phyloP scores from a whole-genome alignment of 2,888 invertebrate genomes.

The Drosophila helvetica region DNA sequence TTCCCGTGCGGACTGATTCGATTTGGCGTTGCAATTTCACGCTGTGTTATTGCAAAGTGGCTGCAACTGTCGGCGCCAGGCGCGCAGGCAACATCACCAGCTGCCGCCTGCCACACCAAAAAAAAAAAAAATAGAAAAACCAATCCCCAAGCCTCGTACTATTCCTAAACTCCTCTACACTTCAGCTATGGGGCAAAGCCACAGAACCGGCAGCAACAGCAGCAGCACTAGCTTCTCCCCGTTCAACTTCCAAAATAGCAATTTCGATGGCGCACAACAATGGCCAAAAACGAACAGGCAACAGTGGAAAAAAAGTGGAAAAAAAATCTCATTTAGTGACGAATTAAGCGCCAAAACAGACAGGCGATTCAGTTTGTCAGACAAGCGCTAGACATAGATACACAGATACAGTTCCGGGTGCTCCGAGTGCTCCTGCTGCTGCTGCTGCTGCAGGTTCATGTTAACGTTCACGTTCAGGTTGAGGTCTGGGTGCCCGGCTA shows the following conservation, averaged over 20 bases:
- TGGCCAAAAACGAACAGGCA: slow-evolving; percentile 40
- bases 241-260: slow-evolving; percentile 57
- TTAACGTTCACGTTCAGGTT: neutral
- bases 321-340: slow-evolving; percentile 82
- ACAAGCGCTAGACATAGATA: slow-evolving; percentile 48
- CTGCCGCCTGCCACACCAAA: neutral
- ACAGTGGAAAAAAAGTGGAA: slow-evolving; percentile 25
- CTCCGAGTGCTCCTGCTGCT: neutral
- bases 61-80: slow-evolving; percentile 70
- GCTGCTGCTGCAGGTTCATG: slow-evolving; percentile 16
- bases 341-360: slow-evolving; percentile 82
- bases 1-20: slow-evolving; percentile 83
- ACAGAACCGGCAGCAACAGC: slow-evolving; percentile 35
- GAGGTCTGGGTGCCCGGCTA: slow-evolving; percentile 23
- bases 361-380: slow-evolving; percentile 76
- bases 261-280: slow-evolving; percentile 57
- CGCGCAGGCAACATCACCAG: slow-evolving; percentile 19
- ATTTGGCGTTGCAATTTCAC: slow-evolving; percentile 84
- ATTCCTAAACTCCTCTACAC: slow-evolving; percentile 1
- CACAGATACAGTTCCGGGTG: slow-evolving; percentile 21
- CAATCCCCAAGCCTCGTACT: slow-evolving; percentile 10
- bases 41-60: slow-evolving; percentile 82
- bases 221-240: slow-evolving; percentile 15
- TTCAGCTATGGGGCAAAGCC: slow-evolving; percentile 11
- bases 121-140: neutral